Base-by-base conservation (phyloP, 2,888 invertebrate species). In the Sipha maydis region DNA sequence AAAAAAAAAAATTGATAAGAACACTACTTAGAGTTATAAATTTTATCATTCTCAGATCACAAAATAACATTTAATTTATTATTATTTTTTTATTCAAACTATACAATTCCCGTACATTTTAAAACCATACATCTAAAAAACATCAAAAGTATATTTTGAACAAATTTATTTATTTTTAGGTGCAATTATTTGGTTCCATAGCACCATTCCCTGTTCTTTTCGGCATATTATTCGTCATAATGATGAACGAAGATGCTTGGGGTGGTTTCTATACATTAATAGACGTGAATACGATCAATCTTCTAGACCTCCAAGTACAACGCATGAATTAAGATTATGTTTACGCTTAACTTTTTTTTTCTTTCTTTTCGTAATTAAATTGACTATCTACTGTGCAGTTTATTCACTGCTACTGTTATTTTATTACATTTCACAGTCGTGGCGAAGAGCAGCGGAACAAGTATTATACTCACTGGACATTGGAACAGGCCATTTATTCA, bases 371-470 rank as follows among this genome's bases (percentile, higher is more conserved):
- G 41, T 41, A 41, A 41, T 41, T 41, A 11, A 41, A 41, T 41
- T 41, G 41, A 41, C 3, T 11, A 41, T 41, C n/a, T 41, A 41
- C 11, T 41, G 11, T 41, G 41, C 8, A 9, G 41, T 9, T 41
- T 11, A 41, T 41, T 1, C 41, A 9, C 41, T 41, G 9, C 41
- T 8, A 1, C 9, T 41, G 0, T 41, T 41, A 11, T 41, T 14
- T 48, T 48, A 11, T 48, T 14, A 3, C 14, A 48, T 14, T 56
- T 28, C 38, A 85, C 38, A 85, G 85, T 77, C 77, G 0, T 88
- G 86, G 86, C 56, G 80, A 17, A 56, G 86, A 19, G 86, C 86
- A 0, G 86, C 86, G 19, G 86, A 88, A 75, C 86, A 88, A 75
- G 86, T 82, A 17, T 21, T 88, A 19, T 88, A 88, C 73, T 80